Evolutionary conservation across 2,113 vertebrate genomes (phyloP).

Genomic region (Cygnus atratus): DNA sequence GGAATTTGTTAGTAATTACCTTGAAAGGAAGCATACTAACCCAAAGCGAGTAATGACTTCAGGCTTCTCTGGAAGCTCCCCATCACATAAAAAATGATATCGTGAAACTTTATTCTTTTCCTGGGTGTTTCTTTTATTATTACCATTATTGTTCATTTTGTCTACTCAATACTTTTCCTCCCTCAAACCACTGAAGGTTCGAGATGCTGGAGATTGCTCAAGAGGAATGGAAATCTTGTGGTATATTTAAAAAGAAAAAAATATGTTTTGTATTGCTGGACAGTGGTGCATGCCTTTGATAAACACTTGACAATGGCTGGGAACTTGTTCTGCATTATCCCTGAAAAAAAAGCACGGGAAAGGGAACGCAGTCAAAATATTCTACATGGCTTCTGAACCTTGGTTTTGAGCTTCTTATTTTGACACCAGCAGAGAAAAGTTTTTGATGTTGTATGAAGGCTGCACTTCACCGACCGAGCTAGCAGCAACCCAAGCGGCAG

Average conservation of each 20-base stretch:
- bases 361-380: background rate
- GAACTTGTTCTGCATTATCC: background rate
- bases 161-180: background rate
- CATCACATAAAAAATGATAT: background rate
- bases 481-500: background rate
- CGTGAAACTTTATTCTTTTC: background rate
- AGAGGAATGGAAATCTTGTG: background rate
- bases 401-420: background rate
- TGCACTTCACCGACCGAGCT: background rate
- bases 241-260: background rate
- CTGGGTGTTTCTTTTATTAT: background rate
- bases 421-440: background rate
- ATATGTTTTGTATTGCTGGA: background rate
- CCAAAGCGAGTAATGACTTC: background rate
- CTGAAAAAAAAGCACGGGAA: background rate
- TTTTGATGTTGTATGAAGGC: background rate
- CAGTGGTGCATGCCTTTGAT: background rate
- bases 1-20: background rate
- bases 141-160: background rate
- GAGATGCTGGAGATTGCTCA: fast-evolving
- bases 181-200: background rate
- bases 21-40: background rate
- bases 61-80: background rate
- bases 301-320: background rate
- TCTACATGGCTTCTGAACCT: background rate